Evolutionary conservation across 2,888 invertebrate species (phyloP).

Genomic region (Lithophane leautieri): DNA sequence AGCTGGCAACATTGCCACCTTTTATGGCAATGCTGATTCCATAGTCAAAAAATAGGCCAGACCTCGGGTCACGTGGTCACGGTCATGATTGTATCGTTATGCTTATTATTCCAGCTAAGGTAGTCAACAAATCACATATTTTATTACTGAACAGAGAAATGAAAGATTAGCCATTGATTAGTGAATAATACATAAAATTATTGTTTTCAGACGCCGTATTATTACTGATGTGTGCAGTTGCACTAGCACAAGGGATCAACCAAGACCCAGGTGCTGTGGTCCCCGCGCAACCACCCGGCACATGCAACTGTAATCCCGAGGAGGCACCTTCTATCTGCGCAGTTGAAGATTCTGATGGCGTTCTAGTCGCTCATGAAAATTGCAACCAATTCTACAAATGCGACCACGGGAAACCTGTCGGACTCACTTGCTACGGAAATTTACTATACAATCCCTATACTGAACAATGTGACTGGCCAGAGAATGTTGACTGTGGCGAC

Average conservation of each 20-base stretch:
- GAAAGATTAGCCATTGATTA: constrained; percentile 10
- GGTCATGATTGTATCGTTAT: constrained; percentile 15
- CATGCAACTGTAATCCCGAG: constrained; percentile 64
- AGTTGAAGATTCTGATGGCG: constrained; percentile 48
- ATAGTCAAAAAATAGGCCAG: too few species aligned
- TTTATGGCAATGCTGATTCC: too few species aligned
- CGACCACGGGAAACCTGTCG: constrained; percentile 62
- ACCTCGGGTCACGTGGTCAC: too few species aligned
- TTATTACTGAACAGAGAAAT: constrained; percentile 12
- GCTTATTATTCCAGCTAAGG: constrained; percentile 25
- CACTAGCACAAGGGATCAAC: constrained; percentile 67
- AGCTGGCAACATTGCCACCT: too few species aligned
- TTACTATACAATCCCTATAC: constrained; percentile 65
- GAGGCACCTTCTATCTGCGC: constrained; percentile 69
- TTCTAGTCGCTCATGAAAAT: constrained; percentile 68
- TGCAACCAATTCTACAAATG: constrained; percentile 72
- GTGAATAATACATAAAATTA: constrained; percentile 9
- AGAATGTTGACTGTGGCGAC: constrained; percentile 68
- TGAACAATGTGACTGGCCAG: constrained; percentile 67
- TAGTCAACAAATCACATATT: constrained; percentile 10
- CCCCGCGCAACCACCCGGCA: too few species aligned
- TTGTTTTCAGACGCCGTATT: constrained; percentile 74
- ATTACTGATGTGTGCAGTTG: constrained; percentile 76
- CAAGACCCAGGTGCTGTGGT: neutral
- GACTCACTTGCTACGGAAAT: constrained; percentile 43